phyloP scores from a whole-genome alignment of 2,113 vertebrate species.

The Psilopsiagon aymara region DNA sequence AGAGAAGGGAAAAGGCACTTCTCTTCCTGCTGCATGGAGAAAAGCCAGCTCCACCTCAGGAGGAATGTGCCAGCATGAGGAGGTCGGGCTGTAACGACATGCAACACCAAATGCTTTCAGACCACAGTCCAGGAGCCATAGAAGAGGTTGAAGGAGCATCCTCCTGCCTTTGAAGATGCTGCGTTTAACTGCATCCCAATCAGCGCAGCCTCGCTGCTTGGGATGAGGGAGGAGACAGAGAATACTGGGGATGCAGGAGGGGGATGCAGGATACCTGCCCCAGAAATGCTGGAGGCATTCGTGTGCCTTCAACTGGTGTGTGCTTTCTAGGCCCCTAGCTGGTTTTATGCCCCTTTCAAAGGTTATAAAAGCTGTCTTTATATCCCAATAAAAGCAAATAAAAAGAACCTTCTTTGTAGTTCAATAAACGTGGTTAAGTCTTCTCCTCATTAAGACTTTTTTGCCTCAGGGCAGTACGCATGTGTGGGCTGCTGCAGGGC shows the following conservation, averaged over 20 bases:
- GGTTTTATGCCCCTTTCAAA: constrained; percentile 68
- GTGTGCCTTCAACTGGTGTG: not conserved
- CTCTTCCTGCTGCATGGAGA: fast-evolving
- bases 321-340: constrained; percentile 48
- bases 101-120: fast-evolving
- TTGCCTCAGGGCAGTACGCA: fast-evolving
- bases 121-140: not conserved
- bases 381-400: constrained; percentile 67
- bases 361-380: constrained; percentile 69
- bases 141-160: not conserved
- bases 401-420: constrained; percentile 38
- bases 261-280: not conserved
- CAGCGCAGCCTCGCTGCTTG: not conserved
- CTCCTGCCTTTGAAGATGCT: not conserved
- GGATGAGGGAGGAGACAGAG: not conserved
- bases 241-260: fast-evolving
- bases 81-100: not conserved
- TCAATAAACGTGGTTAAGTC: constrained; percentile 32
- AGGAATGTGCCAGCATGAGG: not conserved
- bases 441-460: not conserved
- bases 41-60: not conserved
- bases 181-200: not conserved
- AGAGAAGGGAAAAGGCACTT: not conserved
- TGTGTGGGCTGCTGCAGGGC: not conserved
- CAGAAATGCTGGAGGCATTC: not conserved